These are phyloP conservation scores for Arion vulgaris DNA, from an alignment of 1,140 invertebrate species.

Conservation along the genomic window DNA sequence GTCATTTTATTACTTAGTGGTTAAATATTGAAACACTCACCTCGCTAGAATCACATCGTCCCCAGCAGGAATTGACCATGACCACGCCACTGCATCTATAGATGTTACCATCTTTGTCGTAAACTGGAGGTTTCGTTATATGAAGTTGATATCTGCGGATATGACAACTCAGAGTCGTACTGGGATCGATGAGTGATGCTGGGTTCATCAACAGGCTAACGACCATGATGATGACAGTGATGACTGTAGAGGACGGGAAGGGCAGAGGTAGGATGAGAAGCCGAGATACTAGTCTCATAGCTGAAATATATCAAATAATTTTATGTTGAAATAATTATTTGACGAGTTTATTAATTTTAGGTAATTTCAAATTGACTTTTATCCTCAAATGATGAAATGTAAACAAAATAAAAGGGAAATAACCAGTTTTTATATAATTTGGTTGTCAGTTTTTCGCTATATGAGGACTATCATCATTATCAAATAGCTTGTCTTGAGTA, in stretches of 20 bases:
- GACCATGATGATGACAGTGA: neutral
- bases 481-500: too few species aligned
- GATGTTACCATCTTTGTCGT: conserved; percentile 75
- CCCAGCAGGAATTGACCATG: conserved; percentile 85
- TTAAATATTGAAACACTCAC: too few species aligned
- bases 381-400: too few species aligned
- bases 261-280: neutral
- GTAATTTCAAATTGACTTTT: too few species aligned
- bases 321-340: too few species aligned
- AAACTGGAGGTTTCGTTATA: conserved; percentile 45
- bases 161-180: conserved; percentile 69
- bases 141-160: conserved; percentile 49
- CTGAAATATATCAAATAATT: too few species aligned
- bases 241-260: conserved; percentile 9
- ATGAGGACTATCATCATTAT: too few species aligned
- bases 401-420: too few species aligned
- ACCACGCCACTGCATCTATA: conserved; percentile 80
- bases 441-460: too few species aligned
- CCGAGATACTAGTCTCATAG: conserved; percentile 1
- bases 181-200: conserved; percentile 38
- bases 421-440: too few species aligned
- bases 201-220: neutral
- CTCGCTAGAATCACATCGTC: conserved; percentile 87
- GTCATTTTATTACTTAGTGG: too few species aligned
- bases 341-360: too few species aligned